Evolutionary conservation across 2,797 vertebrate species (phyloP).

Genomic region (Passerculus sandwichensis): DNA sequence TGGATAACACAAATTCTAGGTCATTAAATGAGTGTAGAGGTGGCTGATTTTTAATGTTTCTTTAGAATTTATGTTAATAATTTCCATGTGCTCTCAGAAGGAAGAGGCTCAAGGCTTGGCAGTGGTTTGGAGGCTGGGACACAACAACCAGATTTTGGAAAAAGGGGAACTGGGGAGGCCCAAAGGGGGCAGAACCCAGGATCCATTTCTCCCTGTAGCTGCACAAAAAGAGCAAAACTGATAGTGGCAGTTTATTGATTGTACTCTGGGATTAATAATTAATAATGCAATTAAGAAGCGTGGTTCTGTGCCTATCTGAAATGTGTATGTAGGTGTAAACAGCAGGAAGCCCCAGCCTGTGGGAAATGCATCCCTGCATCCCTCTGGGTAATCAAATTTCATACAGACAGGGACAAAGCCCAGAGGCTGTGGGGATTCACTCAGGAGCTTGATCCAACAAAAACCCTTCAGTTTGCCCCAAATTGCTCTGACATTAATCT

Average conservation of each 20-base stretch:
- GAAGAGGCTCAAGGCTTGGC: not conserved
- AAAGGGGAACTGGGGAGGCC: not conserved
- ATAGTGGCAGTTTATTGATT: not conserved
- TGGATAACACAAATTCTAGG: not conserved
- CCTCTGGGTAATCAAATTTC: not conserved
- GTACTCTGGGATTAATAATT: not conserved
- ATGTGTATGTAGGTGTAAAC: not conserved
- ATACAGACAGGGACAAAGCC: not conserved
- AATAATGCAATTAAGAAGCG: not conserved
- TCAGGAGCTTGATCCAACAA: not conserved
- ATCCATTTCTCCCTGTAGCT: not conserved
- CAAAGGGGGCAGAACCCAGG: not conserved
- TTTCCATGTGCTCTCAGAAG: not conserved
- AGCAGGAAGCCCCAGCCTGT: not conserved
- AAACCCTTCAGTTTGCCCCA: not conserved
- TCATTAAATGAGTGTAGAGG: not conserved
- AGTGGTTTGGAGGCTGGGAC: not conserved
- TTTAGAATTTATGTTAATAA: not conserved
- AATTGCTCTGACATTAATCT: not conserved
- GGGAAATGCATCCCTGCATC: not conserved
- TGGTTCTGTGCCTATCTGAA: not conserved
- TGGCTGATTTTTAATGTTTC: not conserved
- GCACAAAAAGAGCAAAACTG: not conserved
- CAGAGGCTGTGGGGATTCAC: not conserved
- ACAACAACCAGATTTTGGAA: not conserved